Percentiles rank a stretch among this genome's conserved stretches.
Conservation (phyloP, 2,113 vertebrate species). For the Esox niger region DNA sequence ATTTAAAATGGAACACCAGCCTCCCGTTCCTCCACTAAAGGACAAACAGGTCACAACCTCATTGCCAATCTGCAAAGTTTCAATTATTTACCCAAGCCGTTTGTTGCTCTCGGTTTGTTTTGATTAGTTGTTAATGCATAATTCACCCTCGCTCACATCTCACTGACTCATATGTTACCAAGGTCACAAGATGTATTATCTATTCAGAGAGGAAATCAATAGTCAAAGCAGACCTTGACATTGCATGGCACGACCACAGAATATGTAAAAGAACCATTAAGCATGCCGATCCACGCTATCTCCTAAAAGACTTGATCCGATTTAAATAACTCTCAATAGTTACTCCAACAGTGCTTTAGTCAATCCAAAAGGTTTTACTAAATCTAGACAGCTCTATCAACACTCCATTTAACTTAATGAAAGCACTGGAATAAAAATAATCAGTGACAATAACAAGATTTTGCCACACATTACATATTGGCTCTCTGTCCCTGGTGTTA, state of each 20-base stretch:
- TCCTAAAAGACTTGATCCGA: not conserved
- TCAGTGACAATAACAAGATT: not conserved
- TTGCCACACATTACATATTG: not conserved
- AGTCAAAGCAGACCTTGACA: constrained; percentile 55
- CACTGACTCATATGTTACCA: constrained; percentile 51
- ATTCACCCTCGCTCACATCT: constrained; percentile 31
- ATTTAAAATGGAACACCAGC: not conserved
- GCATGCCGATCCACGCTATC: not conserved
- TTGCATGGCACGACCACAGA: constrained; percentile 22
- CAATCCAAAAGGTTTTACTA: not conserved
- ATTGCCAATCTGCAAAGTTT: not conserved
- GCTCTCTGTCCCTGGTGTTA: constrained; percentile 8
- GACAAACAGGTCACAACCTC: constrained; percentile 10
- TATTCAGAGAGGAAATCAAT: constrained; percentile 62
- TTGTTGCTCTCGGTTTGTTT: constrained; percentile 41
- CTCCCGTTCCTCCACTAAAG: not conserved
- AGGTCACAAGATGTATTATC: constrained; percentile 60
- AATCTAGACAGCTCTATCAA: not conserved
- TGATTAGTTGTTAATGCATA: constrained; percentile 60
- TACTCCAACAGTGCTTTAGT: not conserved
- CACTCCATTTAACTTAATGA: not conserved
- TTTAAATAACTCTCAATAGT: not conserved
- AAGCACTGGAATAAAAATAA: not conserved
- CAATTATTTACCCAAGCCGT: constrained; percentile 4
- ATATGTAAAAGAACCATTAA: constrained; percentile 34